Conservation (phyloP, 2,888 invertebrate genomes). For the Hoplodrina ambigua region DNA sequence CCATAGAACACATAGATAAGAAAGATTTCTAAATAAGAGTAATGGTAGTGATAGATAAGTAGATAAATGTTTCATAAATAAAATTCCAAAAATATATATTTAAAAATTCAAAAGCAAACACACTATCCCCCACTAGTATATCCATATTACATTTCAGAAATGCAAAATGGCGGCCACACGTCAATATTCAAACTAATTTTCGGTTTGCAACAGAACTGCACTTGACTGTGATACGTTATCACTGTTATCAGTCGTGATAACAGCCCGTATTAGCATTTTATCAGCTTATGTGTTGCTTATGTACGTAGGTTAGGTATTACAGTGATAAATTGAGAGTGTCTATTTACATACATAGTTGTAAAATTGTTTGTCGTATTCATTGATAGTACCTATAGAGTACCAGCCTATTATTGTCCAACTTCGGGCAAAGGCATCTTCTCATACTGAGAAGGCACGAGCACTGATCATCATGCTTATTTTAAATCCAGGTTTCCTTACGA, state of each 20-base stretch:
- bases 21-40: too few relatives aligned
- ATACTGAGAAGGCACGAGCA: too few relatives aligned
- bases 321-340: conserved; percentile 20
- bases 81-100: neutral
- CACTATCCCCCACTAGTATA: neutral
- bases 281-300: conserved; percentile 44
- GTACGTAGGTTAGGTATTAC: conserved; percentile 32
- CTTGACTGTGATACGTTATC: conserved; percentile 63
- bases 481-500: too few relatives aligned
- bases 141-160: conserved; percentile 12
- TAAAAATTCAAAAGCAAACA: neutral
- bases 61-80: too few relatives aligned
- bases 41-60: too few relatives aligned
- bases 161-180: conserved; percentile 56
- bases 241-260: conserved; percentile 58
- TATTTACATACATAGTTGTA: neutral
- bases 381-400: too few relatives aligned
- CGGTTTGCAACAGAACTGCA: conserved; percentile 50
- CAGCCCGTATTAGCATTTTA: conserved; percentile 58
- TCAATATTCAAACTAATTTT: conserved; percentile 51
- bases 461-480: too few relatives aligned
- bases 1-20: too few relatives aligned
- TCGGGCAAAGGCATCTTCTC: too few relatives aligned
- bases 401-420: too few relatives aligned
- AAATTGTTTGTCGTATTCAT: neutral